Evolutionary conservation across 2,888 invertebrate species (phyloP).

Genomic region (Chorisops tibialis): DNA sequence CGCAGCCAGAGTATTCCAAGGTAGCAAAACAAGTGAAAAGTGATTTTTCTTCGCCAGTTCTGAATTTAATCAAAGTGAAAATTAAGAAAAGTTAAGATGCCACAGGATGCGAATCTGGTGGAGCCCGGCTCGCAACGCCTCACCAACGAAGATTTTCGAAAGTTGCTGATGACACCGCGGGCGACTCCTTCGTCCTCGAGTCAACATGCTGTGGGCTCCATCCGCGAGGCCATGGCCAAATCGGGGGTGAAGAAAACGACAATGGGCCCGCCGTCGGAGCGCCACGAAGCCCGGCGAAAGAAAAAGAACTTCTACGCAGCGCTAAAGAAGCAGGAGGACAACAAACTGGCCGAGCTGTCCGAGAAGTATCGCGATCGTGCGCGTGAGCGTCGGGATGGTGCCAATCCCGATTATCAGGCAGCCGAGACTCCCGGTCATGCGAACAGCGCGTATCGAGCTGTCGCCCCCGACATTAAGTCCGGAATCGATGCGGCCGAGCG

Average conservation of each 20-base stretch:
- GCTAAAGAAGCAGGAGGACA: conserved; percentile 91
- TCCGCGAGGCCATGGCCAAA: conserved; percentile 57
- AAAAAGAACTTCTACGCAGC: conserved; percentile 94
- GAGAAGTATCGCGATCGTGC: conserved; percentile 92
- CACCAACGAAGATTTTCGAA: conserved; percentile 96
- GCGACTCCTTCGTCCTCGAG: conserved; percentile 59
- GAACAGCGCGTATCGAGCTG: conserved; percentile 65
- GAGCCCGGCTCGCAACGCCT: conserved; percentile 71
- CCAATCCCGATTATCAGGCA: conserved; percentile 72
- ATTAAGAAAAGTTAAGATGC: conserved; percentile 20
- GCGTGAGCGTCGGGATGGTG: conserved; percentile 84
- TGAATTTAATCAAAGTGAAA: neutral
- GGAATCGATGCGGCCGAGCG: conserved; percentile 93
- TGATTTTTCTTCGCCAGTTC: neutral
- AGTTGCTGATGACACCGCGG: conserved; percentile 91
- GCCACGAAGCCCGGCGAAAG: conserved; percentile 81
- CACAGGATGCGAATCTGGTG: conserved; percentile 23
- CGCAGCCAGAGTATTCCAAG: neutral
- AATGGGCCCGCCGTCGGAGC: conserved; percentile 59
- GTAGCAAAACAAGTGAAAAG: neutral
- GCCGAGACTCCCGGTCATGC: conserved; percentile 69
- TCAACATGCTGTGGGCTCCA: conserved; percentile 56
- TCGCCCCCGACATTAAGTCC: conserved; percentile 93
- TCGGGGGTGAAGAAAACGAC: conserved; percentile 39
- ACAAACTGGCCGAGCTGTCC: conserved; percentile 87